Evolutionary conservation across 2,113 vertebrate species (phyloP).

Genomic region (Alouatta palliata): DNA sequence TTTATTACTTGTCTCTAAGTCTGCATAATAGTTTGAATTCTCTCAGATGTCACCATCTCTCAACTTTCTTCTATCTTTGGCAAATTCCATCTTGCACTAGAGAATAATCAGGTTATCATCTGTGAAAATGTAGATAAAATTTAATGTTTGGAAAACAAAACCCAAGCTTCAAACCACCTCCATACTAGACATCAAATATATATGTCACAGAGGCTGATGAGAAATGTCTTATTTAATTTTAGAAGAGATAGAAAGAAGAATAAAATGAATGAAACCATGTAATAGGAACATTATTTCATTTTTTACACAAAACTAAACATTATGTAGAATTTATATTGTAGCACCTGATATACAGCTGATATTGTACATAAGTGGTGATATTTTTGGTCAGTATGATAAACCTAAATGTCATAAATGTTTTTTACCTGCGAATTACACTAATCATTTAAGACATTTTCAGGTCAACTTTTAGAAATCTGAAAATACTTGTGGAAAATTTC

Average conservation of each 20-base stretch:
- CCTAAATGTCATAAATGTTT: background rate
- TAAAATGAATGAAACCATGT: background rate
- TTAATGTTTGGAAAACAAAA: background rate
- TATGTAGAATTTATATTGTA: background rate
- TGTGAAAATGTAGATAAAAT: background rate
- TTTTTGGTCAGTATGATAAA: background rate
- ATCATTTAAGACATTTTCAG: background rate
- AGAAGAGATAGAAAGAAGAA: background rate
- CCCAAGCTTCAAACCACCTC: background rate
- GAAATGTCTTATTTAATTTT: background rate
- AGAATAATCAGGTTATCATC: background rate
- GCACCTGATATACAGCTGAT: background rate
- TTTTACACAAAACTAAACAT: background rate
- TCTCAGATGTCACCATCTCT: background rate
- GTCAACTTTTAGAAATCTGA: background rate
- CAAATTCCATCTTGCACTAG: background rate
- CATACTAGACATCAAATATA: background rate
- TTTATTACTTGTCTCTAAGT: background rate
- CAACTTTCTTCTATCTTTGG: background rate
- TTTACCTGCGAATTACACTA: background rate
- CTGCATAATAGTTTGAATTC: background rate
- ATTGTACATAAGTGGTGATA: background rate
- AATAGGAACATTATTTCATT: background rate
- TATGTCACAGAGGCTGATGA: background rate
- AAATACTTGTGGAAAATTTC: background rate